phyloP scores from a whole-genome alignment of 1,140 invertebrate genomes.

The Pemphigus obesinymphae region DNA sequence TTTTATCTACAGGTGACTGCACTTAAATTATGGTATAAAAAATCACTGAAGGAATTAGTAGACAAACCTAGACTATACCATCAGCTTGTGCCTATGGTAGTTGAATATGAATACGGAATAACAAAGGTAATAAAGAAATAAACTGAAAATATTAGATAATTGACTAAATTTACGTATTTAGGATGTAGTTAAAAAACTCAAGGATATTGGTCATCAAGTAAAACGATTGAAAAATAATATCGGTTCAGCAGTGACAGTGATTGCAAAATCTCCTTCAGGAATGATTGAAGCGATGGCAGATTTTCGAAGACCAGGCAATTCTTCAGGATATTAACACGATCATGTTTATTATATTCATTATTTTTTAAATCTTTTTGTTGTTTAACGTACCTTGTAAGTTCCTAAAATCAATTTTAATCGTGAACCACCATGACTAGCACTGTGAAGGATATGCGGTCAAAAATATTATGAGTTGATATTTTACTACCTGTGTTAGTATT shows the following conservation, averaged over 20 bases:
- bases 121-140: not conserved
- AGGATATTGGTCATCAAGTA: slow-evolving; percentile 29
- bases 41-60: slow-evolving; percentile 16
- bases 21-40: not conserved
- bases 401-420: too few relatives aligned
- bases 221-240: not conserved
- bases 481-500: too few relatives aligned
- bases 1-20: not conserved
- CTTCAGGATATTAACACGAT: slow-evolving; percentile 33
- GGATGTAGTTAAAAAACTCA: slow-evolving; percentile 35
- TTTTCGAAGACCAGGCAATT: slow-evolving; percentile 43
- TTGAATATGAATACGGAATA: not conserved
- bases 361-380: too few relatives aligned
- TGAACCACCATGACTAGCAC: too few relatives aligned
- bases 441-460: too few relatives aligned
- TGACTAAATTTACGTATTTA: slow-evolving; percentile 40
- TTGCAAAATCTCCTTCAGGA: not conserved
- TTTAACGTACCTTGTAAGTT: too few relatives aligned
- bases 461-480: too few relatives aligned
- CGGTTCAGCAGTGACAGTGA: slow-evolving; percentile 40
- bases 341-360: too few relatives aligned
- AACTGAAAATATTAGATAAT: not conserved
- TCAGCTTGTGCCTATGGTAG: slow-evolving; percentile 23
- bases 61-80: slow-evolving; percentile 24
- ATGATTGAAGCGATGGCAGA: slow-evolving; percentile 41